A percentile compares a stretch with the other conserved stretches of the same genome.
Evolutionary conservation across 2,797 vertebrate genomes (phyloP).

Genomic region (Anabas testudineus): DNA sequence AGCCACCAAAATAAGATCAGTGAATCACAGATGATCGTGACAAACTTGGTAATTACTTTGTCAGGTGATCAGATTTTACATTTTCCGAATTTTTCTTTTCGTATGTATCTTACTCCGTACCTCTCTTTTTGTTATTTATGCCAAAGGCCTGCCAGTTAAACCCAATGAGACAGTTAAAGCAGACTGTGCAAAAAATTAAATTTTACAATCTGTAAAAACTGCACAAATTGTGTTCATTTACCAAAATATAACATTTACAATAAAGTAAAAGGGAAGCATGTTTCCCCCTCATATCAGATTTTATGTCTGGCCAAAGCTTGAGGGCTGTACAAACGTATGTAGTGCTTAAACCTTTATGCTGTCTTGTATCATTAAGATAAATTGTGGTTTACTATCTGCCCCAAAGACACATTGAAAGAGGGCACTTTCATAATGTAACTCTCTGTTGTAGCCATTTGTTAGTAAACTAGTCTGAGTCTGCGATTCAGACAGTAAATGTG

Average conservation of each 20-base stretch:
- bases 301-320: not conserved
- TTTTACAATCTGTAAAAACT: slow-evolving; percentile 17
- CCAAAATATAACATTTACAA: slow-evolving; percentile 13
- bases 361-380: slow-evolving; percentile 5
- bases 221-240: not conserved
- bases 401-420: not conserved
- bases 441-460: slow-evolving; percentile 63
- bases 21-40: slow-evolving; percentile 8
- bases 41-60: slow-evolving; percentile 11
- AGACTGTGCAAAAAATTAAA: slow-evolving; percentile 14
- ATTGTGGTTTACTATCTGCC: slow-evolving; percentile 13
- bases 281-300: too few species aligned
- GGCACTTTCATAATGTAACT: slow-evolving; percentile 17
- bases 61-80: not conserved
- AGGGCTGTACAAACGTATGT: not conserved
- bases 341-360: slow-evolving; percentile 6
- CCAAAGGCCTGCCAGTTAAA: slow-evolving; percentile 11
- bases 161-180: not conserved
- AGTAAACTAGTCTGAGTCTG: slow-evolving; percentile 83
- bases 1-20: too few species aligned
- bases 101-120: not conserved
- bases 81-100: not conserved
- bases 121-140: not conserved
- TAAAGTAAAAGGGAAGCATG: too few species aligned
- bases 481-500: slow-evolving; percentile 55